Base-by-base conservation (phyloP, 2,888 invertebrate species). In the Formica aserva region DNA sequence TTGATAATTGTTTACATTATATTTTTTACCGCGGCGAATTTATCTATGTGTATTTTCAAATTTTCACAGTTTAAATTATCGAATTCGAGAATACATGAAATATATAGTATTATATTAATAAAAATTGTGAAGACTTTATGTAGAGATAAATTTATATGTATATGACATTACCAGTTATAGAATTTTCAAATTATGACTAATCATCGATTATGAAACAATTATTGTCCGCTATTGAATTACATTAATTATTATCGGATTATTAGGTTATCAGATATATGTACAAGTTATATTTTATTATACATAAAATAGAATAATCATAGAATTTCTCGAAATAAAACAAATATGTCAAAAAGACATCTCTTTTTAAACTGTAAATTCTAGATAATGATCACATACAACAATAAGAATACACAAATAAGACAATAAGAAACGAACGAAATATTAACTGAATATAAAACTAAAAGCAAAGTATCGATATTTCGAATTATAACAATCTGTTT, bases 401-500 rank as follows among this genome's bases (percentile, higher is more conserved):
- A 48, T 9, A 48, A 22, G 1, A 45, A 26, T 35, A 15, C 4
- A 9, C 1, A n/a, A 32, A 63, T 22, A 3, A 48, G n/a, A 35
- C 11, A 29, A 60, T 11, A 45, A 11, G 9, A 62, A 52, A n/a
- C 9, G 9, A 63, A 38, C 9, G 1, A 52, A 52, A 15, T 52
- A 63, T 22, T 22, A 45, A 41, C 0, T 62, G 9, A 22, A 76
- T 48, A n/a, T 41, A 18, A 57, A 57, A 38, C 18, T 32, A 18
- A 48, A 32, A 65, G 22, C 4, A 22, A 35, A 22, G 32, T 45
- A 32, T 66, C n/a, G 55, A 1, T n/a, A 67, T 77, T 67, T n/a
- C 26, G 13, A n/a, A 55, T 77, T 55, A 29, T 77, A 67, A 77
- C 55, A 41, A 38, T n/a, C 67, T 67, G 35, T 67, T 55, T 77